Evolutionary conservation across 1,140 invertebrate species (phyloP).

Genomic region (Papilio xuthus): DNA sequence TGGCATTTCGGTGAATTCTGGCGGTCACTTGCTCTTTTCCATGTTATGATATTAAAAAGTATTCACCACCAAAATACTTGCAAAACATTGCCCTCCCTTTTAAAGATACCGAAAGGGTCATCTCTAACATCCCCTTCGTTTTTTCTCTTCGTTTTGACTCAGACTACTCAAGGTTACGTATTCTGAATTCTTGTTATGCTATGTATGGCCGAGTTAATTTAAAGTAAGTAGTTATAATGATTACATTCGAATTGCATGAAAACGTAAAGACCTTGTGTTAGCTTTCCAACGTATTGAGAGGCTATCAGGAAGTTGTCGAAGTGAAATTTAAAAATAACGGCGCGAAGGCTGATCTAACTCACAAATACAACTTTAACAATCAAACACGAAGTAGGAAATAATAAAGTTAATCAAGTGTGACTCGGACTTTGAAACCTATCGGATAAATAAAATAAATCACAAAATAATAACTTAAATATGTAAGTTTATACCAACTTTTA

Average conservation of each 20-base stretch:
- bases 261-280: constrained; percentile 16
- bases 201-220: neutral
- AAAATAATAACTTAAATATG: neutral
- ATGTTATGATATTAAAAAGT: too few species aligned
- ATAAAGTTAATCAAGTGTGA: constrained; percentile 6
- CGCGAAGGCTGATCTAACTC: constrained; percentile 21
- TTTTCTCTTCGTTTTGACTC: too few species aligned
- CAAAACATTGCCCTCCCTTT: too few species aligned
- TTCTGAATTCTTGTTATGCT: too few species aligned
- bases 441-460: neutral
- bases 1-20: too few species aligned
- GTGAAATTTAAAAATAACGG: constrained; percentile 31
- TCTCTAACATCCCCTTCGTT: too few species aligned
- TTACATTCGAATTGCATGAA: neutral
- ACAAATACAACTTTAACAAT: constrained; percentile 9
- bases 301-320: constrained; percentile 9
- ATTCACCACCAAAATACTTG: too few species aligned
- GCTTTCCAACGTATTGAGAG: constrained; percentile 10
- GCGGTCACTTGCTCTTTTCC: too few species aligned
- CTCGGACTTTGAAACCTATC: neutral
- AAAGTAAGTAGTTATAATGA: neutral
- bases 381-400: constrained; percentile 29
- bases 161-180: too few species aligned
- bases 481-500: too few species aligned
- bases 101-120: too few species aligned